Evolutionary conservation across 2,888 invertebrate species (phyloP).

Genomic region (Ophion costatus): DNA sequence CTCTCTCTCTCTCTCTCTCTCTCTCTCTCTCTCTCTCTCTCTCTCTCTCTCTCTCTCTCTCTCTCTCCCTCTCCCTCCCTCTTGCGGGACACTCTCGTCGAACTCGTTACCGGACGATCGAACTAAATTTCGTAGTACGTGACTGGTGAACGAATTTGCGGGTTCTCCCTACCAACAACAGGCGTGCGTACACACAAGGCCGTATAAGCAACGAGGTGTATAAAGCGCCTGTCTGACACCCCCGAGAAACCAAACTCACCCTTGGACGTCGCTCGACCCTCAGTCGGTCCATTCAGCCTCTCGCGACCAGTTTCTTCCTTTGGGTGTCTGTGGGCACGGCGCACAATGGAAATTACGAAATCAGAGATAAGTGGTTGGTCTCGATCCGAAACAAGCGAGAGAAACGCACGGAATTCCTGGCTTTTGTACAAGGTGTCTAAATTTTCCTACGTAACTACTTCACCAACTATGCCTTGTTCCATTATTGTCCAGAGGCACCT

Average conservation of each 20-base stretch:
- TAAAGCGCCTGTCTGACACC: conserved; percentile 9
- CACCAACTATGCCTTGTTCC: too few species aligned
- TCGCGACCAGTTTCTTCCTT: background rate
- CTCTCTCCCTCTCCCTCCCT: conserved; percentile 10
- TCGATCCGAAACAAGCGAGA: conserved; percentile 43
- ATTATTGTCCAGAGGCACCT: too few species aligned
- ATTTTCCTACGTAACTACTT: too few species aligned
- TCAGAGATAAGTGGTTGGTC: conserved; percentile 75
- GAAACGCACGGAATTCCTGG: conserved; percentile 48
- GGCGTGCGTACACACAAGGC: background rate
- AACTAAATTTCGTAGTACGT: conserved; percentile 74
- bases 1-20: conserved; percentile 6
- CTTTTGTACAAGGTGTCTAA: background rate
- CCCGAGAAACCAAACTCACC: conserved; percentile 29
- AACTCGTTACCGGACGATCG: conserved; percentile 64
- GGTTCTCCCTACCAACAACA: conserved; percentile 6
- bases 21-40: background rate
- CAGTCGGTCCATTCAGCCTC: conserved; percentile 48
- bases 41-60: too few species aligned
- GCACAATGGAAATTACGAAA: conserved; percentile 75
- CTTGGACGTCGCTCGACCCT: conserved; percentile 36
- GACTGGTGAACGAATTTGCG: conserved; percentile 66
- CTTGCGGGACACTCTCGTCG: conserved; percentile 45
- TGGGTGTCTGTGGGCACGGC: conserved; percentile 31
- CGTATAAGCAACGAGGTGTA: conserved; percentile 12